phyloP scores from a whole-genome alignment of 2,797 vertebrate genomes.

The Limosa lapponica region DNA sequence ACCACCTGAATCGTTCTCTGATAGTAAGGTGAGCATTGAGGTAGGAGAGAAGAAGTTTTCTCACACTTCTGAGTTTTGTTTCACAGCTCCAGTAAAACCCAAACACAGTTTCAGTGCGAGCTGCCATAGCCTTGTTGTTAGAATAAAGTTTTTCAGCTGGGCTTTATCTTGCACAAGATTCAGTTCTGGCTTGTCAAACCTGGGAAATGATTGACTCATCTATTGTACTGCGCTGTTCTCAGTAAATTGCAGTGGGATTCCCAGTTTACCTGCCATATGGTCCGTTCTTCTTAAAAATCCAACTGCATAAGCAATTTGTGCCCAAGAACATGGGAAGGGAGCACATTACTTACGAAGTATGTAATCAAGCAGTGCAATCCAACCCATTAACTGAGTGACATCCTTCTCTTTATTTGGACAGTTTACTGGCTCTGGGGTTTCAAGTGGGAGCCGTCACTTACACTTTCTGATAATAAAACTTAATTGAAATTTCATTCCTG shows the following conservation, averaged over 20 bases:
- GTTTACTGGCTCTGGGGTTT: conserved; percentile 62
- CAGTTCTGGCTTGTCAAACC: conserved; percentile 24
- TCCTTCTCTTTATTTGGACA: conserved; percentile 51
- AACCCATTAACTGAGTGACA: conserved; percentile 58
- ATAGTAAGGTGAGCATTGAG: not conserved
- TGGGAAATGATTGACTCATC: conserved; percentile 27
- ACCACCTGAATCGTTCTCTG: not conserved
- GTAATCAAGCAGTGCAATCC: conserved; percentile 40
- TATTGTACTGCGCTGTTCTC: not conserved
- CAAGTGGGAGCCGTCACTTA: conserved; percentile 71
- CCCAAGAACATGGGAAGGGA: conserved; percentile 30
- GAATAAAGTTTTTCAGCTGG: not conserved
- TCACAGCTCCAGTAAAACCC: not conserved
- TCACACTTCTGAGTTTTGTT: not conserved
- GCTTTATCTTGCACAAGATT: conserved; percentile 10
- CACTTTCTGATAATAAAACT: conserved; percentile 72
- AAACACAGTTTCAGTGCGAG: not conserved
- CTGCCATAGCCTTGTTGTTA: not conserved
- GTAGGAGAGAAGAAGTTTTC: not conserved
- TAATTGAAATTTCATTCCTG: conserved; percentile 78
- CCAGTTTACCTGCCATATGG: conserved; percentile 62
- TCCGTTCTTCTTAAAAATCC: conserved; percentile 35
- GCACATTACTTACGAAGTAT: conserved; percentile 52
- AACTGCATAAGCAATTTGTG: not conserved
- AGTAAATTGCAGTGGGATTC: not conserved